phyloP scores from a whole-genome alignment of 2,113 vertebrate species.

The Poecile atricapillus region DNA sequence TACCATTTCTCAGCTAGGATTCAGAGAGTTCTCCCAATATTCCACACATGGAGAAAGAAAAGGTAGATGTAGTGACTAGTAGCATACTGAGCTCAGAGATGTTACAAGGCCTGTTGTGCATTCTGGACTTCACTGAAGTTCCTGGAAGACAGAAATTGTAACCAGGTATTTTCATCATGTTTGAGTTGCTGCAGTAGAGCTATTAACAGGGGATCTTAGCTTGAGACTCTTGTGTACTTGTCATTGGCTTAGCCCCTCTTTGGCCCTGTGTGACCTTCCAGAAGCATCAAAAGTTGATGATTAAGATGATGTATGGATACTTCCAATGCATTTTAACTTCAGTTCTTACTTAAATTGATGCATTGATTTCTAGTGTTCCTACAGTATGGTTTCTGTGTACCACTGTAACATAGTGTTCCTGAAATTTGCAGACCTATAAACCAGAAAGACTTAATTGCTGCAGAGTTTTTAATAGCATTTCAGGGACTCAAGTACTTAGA shows the following conservation, averaged over 20 bases:
- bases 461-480: neutral
- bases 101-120: neutral
- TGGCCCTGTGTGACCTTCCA: neutral
- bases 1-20: neutral
- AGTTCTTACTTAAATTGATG: neutral
- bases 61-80: neutral
- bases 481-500: neutral
- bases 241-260: neutral
- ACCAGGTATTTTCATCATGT: neutral
- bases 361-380: neutral
- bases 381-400: neutral
- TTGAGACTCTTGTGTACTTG: neutral
- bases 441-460: neutral
- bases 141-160: neutral
- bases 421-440: neutral
- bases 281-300: neutral
- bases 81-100: neutral
- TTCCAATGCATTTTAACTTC: neutral
- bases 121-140: neutral
- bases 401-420: neutral
- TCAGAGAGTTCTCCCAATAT: neutral
- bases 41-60: neutral
- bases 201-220: neutral
- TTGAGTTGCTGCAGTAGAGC: neutral
- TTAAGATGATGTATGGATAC: neutral